Evolutionary conservation across 2,113 vertebrate genomes (phyloP).

Genomic region (Gobius niger): DNA sequence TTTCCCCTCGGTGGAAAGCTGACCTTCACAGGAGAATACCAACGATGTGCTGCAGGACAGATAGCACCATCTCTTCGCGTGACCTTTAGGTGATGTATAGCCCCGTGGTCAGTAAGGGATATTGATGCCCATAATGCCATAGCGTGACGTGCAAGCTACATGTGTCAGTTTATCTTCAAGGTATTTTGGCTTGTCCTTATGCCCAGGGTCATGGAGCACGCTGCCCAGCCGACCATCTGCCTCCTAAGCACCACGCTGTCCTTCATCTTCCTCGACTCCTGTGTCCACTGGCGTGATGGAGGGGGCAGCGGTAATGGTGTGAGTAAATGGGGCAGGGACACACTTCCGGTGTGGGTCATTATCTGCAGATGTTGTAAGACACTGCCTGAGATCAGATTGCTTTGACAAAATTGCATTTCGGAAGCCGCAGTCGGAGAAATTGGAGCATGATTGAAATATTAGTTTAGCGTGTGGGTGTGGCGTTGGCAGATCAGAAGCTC

Average conservation of each 20-base stretch:
- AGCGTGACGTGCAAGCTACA: constrained; percentile 33
- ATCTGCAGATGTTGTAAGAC: constrained; percentile 5
- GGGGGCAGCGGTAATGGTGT: constrained; percentile 22
- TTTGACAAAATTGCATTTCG: constrained; percentile 1
- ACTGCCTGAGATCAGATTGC: background rate
- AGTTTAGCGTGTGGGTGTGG: constrained; percentile 3
- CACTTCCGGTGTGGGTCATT: constrained; percentile 17
- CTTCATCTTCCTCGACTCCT: constrained; percentile 46
- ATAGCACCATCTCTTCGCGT: constrained; percentile 29
- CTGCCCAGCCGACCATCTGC: constrained; percentile 18
- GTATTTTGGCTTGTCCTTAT: constrained; percentile 28
- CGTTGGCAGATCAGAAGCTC: constrained; percentile 36
- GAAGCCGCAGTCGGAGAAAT: constrained; percentile 6
- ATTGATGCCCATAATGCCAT: constrained; percentile 43
- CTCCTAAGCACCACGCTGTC: constrained; percentile 44
- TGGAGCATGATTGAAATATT: constrained; percentile 30
- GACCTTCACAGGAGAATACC: constrained; percentile 52
- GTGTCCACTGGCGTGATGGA: constrained; percentile 39
- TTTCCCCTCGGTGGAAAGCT: constrained; percentile 21
- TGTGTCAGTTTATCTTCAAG: constrained; percentile 36
- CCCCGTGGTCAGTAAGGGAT: constrained; percentile 45
- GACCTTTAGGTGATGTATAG: constrained; percentile 59
- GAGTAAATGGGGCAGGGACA: constrained; percentile 9
- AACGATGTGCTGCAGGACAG: constrained; percentile 23
- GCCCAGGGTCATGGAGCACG: constrained; percentile 15